These are phyloP conservation scores for Lacanobia wlatinum DNA, from an alignment of 2,888 invertebrate genomes.

Conservation along the genomic window DNA sequence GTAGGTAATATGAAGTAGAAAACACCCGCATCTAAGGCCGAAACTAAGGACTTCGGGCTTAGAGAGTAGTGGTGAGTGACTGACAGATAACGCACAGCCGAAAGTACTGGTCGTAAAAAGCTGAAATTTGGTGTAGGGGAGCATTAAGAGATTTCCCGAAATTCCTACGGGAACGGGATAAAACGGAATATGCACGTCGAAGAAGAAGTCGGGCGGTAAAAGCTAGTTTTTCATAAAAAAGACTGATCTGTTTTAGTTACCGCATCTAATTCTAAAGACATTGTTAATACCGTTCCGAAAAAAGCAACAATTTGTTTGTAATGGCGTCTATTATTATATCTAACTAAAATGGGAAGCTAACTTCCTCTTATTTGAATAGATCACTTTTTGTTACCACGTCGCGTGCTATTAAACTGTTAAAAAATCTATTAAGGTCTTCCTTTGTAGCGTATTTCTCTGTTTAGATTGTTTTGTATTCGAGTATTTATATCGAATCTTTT, in stretches of 20 bases:
- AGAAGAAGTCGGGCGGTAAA: no score
- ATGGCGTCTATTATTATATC: slow-evolving; percentile 22
- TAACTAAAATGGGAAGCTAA: slow-evolving; percentile 49
- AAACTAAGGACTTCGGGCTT: no score
- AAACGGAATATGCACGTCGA: no score
- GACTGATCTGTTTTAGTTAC: neutral
- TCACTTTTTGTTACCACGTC: slow-evolving; percentile 39
- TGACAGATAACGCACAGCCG: no score
- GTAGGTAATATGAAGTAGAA: no score
- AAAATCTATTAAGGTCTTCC: slow-evolving; percentile 49
- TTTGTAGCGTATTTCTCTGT: slow-evolving; percentile 42
- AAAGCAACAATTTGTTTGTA: slow-evolving; percentile 10
- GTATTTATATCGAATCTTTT: neutral
- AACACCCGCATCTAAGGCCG: no score
- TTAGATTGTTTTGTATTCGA: slow-evolving; percentile 4
- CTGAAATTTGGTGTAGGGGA: no score
- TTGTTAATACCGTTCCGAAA: slow-evolving; percentile 24
- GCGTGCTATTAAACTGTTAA: slow-evolving; percentile 25
- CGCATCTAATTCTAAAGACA: neutral
- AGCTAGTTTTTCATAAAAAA: no score
- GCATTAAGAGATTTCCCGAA: no score
- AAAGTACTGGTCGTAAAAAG: no score
- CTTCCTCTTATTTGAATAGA: slow-evolving; percentile 46
- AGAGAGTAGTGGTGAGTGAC: no score
- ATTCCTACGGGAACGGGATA: no score